Evolutionary conservation across 2,888 invertebrate species (phyloP), one percentile per base, ranked within the genome.

Genomic region (Hemistola chrysoprasaria): DNA sequence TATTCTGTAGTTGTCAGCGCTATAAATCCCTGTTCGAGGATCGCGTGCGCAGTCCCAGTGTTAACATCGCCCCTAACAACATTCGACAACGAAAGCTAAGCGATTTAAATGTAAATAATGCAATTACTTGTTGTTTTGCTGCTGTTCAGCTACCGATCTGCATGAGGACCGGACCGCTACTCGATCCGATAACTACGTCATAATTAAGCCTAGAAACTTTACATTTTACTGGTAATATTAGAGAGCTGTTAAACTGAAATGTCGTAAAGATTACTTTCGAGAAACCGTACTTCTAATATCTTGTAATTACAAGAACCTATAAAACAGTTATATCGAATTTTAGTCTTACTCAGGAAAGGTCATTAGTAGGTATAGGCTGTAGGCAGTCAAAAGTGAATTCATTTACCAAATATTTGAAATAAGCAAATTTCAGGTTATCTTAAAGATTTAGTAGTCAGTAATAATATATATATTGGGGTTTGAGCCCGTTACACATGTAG

Each of bases 51-150:
- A 46, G 48, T 32, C 45, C 37, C 55, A 59, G 59, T 73, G 77
- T 73, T 76, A 73, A 69, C 71, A 76, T 74, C 69, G 55, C 28
- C 49, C 47, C 50, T 42, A 50, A 64, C 64, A 62, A 61, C 62
- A 56, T 47, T 50, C 42, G 54, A 65, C 75, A 67, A 63, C 63
- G 56, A 68, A 71, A 65, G 53, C 57, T 52, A 47, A 69, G 71
- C 75, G 71, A 80, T 83, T 78, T 82, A 80, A 69, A 82, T 81
- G 79, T 82, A 78, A 82, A 83, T 82, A 72, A 57, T 50, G 72
- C 71, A 74, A 74, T 74, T 74, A 76, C 70, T 68, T 34, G 58
- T 54, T 63, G 56, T 59, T 67, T 66, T 69, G 36, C 30, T 24
- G 25, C 38, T 32, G 49, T 40, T 51, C 55, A 59, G 51, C 42